Conservation (phyloP, 2,797 vertebrate genomes). For the Tokudaia tokunoshimensis region DNA sequence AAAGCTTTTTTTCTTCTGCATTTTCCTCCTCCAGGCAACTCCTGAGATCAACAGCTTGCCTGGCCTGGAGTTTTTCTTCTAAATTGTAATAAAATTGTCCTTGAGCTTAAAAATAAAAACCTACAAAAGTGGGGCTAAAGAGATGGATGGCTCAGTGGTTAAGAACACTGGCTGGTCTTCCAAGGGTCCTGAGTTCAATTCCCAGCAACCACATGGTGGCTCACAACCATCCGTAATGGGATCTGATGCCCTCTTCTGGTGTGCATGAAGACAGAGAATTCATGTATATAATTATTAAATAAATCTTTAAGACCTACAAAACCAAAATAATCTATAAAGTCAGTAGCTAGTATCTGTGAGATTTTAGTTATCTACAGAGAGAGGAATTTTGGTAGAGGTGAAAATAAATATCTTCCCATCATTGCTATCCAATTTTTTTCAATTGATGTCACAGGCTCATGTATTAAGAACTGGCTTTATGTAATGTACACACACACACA, state of each 20-base stretch:
- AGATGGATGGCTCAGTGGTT: background rate
- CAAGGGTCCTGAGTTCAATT: background rate
- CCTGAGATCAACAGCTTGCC: background rate
- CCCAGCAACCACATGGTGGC: background rate
- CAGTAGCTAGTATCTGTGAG: background rate
- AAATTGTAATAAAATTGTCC: background rate
- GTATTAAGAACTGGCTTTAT: background rate
- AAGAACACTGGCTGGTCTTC: background rate
- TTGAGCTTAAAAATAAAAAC: background rate
- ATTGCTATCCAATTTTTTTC: background rate
- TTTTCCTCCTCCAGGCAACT: background rate
- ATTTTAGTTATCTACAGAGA: background rate
- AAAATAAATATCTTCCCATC: slow-evolving; percentile 17
- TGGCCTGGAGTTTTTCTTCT: background rate
- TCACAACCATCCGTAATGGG: background rate
- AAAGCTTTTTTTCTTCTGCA: background rate
- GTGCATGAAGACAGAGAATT: background rate
- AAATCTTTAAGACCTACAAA: background rate
- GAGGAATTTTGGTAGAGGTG: background rate
- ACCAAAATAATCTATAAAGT: background rate
- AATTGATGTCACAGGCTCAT: background rate
- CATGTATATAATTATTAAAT: background rate
- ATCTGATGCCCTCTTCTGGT: background rate
- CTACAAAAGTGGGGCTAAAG: background rate
- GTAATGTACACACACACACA: background rate